Evolutionary conservation across 2,797 vertebrate genomes (phyloP).

Genomic region (Coregonus ussuriensis): DNA sequence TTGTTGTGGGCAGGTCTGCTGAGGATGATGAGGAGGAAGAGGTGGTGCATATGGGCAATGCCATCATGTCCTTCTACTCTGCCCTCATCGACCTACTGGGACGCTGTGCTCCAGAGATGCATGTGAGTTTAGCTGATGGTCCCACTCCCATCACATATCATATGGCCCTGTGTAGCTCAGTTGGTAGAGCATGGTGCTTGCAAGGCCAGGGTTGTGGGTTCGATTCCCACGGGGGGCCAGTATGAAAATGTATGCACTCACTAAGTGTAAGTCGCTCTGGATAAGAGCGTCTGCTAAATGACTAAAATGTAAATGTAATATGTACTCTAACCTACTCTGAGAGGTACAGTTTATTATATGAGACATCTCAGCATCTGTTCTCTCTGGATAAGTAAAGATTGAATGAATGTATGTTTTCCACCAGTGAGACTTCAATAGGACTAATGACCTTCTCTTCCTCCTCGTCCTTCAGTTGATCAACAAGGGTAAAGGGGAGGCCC

Average conservation of each 20-base stretch:
- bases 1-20: conserved; percentile 66
- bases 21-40: conserved; percentile 91
- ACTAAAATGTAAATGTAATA: no score
- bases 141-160: no score
- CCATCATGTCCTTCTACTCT: conserved; percentile 99
- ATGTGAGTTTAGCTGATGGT: conserved; percentile 76
- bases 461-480: conserved; percentile 87
- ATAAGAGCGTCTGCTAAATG: no score
- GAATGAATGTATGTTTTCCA: not conserved
- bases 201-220: no score
- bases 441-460: not conserved
- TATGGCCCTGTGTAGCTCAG: no score
- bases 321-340: not conserved
- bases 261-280: no score
- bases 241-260: no score
- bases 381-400: not conserved
- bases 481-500: conserved; percentile 97
- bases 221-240: no score
- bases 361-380: not conserved
- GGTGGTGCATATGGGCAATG: conserved; percentile 96
- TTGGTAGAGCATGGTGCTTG: no score
- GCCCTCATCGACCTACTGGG: conserved; percentile 97
- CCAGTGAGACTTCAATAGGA: not conserved
- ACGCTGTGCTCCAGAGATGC: conserved; percentile 97
- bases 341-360: not conserved